Conservation (phyloP, 2,797 vertebrate genomes). For the Spondyliosoma cantharus region DNA sequence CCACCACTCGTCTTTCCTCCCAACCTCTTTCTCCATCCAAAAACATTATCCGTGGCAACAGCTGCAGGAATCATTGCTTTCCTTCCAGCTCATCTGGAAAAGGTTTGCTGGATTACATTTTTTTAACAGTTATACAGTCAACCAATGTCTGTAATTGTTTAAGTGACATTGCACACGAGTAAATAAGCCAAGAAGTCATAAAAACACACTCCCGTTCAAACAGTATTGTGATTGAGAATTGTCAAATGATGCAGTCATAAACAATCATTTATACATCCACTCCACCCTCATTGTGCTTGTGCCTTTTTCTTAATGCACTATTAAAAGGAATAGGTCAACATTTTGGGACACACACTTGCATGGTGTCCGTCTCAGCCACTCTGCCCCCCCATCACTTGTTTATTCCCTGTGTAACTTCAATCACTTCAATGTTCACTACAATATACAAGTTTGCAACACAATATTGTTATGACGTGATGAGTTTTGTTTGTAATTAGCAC, state of each 20-base stretch:
- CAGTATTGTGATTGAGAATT: background rate
- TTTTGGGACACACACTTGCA: background rate
- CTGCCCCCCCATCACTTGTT: no score
- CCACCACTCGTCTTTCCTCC: background rate
- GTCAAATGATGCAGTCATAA: background rate
- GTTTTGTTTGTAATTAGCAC: no score
- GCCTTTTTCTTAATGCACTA: background rate
- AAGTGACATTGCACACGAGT: background rate
- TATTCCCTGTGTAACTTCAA: no score
- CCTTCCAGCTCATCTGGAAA: background rate
- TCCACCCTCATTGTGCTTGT: background rate
- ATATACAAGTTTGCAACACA: no score
- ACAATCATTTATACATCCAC: background rate
- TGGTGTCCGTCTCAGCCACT: no score
- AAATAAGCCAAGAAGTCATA: background rate
- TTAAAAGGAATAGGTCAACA: background rate
- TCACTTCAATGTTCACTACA: no score
- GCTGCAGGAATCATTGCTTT: background rate
- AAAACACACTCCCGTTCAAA: background rate
- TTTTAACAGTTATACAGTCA: background rate
- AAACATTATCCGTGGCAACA: slow-evolving; percentile 22
- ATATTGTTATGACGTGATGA: no score
- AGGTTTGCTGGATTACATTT: background rate
- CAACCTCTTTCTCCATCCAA: background rate
- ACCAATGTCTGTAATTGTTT: background rate